Evolutionary conservation across 1,140 invertebrate genomes (phyloP).

Genomic region (Lucilia cuprina): DNA sequence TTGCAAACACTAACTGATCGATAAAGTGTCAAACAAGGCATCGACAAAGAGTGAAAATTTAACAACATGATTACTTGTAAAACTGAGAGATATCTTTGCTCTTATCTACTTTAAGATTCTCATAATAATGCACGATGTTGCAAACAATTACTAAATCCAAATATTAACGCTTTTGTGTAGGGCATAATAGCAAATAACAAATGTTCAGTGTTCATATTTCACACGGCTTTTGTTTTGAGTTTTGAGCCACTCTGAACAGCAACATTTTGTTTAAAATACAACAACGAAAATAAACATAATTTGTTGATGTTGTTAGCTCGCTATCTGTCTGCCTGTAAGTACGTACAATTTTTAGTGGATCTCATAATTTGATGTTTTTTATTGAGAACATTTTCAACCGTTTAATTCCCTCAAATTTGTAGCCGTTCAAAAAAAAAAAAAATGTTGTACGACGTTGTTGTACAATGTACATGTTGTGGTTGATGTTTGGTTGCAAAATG

Average conservation of each 20-base stretch:
- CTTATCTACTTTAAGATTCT: too few relatives aligned
- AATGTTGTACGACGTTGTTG: not conserved
- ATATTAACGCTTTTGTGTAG: too few relatives aligned
- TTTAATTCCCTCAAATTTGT: slow-evolving; percentile 19
- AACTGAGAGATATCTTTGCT: too few relatives aligned
- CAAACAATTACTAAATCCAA: too few relatives aligned
- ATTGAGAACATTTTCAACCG: slow-evolving; percentile 7
- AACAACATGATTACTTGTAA: too few relatives aligned
- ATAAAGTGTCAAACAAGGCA: too few relatives aligned
- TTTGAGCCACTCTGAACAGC: not conserved
- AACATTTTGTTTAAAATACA: not conserved
- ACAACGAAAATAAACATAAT: not conserved
- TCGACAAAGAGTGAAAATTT: too few relatives aligned
- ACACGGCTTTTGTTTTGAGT: slow-evolving; percentile 29
- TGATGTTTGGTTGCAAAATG: not conserved
- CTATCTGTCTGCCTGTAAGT: too few relatives aligned
- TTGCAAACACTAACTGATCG: too few relatives aligned
- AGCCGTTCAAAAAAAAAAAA: not conserved
- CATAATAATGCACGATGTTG: too few relatives aligned
- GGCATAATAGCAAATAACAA: not conserved
- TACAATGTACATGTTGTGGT: slow-evolving; percentile 21
- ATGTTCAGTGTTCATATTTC: slow-evolving; percentile 28
- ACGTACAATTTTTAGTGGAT: not conserved
- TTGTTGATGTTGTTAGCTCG: not conserved
- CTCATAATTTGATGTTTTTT: slow-evolving; percentile 33